phyloP scores from a whole-genome alignment of 2,797 vertebrate species.

The Bufotes viridis region DNA sequence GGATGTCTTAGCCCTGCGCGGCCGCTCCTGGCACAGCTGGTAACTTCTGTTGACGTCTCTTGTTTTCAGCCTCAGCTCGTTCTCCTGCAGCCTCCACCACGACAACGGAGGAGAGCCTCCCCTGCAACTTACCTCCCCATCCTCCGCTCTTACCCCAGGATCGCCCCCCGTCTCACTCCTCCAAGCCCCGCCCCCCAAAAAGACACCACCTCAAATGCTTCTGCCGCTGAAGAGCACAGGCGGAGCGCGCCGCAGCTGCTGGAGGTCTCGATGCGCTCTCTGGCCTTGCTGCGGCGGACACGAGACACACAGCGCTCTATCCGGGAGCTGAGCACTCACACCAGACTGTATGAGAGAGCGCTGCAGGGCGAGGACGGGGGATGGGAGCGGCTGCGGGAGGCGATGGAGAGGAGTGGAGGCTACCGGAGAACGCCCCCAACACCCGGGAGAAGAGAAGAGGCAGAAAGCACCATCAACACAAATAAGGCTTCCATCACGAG shows the following conservation, averaged over 20 bases:
- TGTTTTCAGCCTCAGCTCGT: slow-evolving; percentile 25
- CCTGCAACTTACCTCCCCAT: slow-evolving; percentile 49
- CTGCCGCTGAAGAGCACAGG: no score
- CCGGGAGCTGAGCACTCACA: slow-evolving; percentile 20
- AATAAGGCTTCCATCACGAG: no score
- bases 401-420: slow-evolving; percentile 42
- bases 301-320: slow-evolving; percentile 42
- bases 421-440: background rate
- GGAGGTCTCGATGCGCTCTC: slow-evolving; percentile 46
- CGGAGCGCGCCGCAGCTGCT: background rate
- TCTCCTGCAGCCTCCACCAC: slow-evolving; percentile 6
- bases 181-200: background rate
- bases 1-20: background rate
- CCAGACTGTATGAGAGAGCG: slow-evolving; percentile 27
- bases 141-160: slow-evolving; percentile 51
- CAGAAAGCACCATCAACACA: background rate
- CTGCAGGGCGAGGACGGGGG: slow-evolving; percentile 39
- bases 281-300: slow-evolving; percentile 31
- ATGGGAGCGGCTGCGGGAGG: slow-evolving; percentile 43
- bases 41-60: background rate
- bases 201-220: background rate
- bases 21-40: background rate
- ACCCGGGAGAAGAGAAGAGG: no score
- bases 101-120: slow-evolving; percentile 13
- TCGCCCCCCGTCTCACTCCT: slow-evolving; percentile 25